Evolutionary conservation across 1,140 invertebrate species (phyloP), one percentile per base, ranked within the genome.

Genomic region (Cardiocondyla obscurior): DNA sequence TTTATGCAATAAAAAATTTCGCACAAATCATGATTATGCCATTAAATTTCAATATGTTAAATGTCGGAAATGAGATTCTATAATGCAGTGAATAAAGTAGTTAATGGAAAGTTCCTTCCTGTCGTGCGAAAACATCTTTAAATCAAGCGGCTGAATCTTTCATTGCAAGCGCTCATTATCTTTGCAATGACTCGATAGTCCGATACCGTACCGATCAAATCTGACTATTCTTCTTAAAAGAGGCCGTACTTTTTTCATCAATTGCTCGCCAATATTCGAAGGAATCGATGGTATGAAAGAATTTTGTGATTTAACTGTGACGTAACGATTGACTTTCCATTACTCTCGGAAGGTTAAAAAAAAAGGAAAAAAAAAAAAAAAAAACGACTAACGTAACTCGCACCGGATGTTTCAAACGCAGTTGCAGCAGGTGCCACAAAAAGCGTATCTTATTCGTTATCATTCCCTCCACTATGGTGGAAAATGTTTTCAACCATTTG

Each of bases 281-380:
- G 60, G 46, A 83, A 77, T 55, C 39, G 58, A 42, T 28, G 30
- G 42, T 44, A 60, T 39, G 22, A 19, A 55, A 64, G 57, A 46
- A 30, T 69, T 49, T 53, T 42, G 33, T 60, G 55, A 85, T 55
- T 74, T 44, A 70, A 64, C 62, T 69, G 85, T 65, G 53, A 87
- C 49, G 42, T 57, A 69, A 73, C 73, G 74, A 87, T 86, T 87
- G 84, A 86, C 81, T 87, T 87, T 79, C 81, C 82, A 86, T 87
- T 87, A 87, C 42, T 67, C 62, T 39, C 65, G 46, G 33, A n/a
- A 22, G 28, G n/a, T 57, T 36, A 36, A 46, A 72, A 60, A 55
- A 84, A 85, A 85, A 85, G 72, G 16, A 2, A 19, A 42, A 53
- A 53, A 46, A 72, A 60, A 55, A 84, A 85, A 85, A 85, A 79